These are phyloP conservation scores for Cyclophora albipunctata DNA, from an alignment of 2,888 invertebrate species.

Conservation along the genomic window DNA sequence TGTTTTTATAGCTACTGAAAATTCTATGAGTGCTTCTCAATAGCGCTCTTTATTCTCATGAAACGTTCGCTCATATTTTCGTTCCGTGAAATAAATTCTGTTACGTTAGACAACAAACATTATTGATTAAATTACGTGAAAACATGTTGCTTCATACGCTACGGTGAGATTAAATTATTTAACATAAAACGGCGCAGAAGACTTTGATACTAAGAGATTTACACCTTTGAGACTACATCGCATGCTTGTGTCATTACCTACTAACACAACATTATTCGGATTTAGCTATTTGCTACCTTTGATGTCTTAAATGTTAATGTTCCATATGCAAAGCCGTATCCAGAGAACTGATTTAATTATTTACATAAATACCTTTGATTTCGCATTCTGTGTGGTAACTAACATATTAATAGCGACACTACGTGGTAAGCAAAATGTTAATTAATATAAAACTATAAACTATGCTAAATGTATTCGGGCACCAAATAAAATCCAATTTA, in stretches of 20 bases:
- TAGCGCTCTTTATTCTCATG: slow-evolving; percentile 24
- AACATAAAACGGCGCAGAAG: slow-evolving; percentile 45
- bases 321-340: slow-evolving; percentile 9
- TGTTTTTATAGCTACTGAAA: slow-evolving; percentile 58
- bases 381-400: neutral
- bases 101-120: slow-evolving; percentile 38
- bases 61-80: slow-evolving; percentile 26
- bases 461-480: no score
- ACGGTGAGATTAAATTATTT: slow-evolving; percentile 55
- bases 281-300: slow-evolving; percentile 35
- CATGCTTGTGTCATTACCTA: slow-evolving; percentile 35
- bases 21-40: slow-evolving; percentile 46
- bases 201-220: slow-evolving; percentile 50
- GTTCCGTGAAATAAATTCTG: slow-evolving; percentile 32
- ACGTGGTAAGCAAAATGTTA: neutral
- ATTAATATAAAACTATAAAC: neutral
- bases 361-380: slow-evolving; percentile 2
- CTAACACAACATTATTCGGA: slow-evolving; percentile 34
- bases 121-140: slow-evolving; percentile 57
- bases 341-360: neutral
- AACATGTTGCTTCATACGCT: slow-evolving; percentile 47
- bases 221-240: slow-evolving; percentile 36
- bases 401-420: neutral
- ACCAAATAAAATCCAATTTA: slow-evolving; percentile 26
- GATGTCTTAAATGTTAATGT: slow-evolving; percentile 25